phyloP scores from a whole-genome alignment of 2,888 invertebrate genomes.

The Hemithea aestivaria region DNA sequence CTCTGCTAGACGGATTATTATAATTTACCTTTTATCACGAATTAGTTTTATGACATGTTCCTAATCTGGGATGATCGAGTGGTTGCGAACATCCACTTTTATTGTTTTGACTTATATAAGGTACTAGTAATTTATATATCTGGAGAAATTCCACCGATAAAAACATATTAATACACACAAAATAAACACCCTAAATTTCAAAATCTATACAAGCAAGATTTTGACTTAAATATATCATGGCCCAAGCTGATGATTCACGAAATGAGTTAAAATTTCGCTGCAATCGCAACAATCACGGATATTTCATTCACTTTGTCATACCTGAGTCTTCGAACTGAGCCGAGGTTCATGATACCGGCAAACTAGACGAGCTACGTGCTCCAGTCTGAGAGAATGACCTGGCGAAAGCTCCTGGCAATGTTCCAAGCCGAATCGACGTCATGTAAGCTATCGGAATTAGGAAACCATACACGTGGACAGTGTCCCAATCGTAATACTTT shows the following conservation, averaged over 20 bases:
- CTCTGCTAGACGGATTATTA: slow-evolving; percentile 31
- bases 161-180: no score
- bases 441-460: no score
- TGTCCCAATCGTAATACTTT: no score
- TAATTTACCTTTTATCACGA: slow-evolving; percentile 4
- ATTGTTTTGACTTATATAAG: no score
- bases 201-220: no score
- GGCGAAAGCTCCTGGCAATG: slow-evolving; percentile 54
- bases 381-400: slow-evolving; percentile 54
- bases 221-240: no score
- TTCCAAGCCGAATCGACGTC: slow-evolving; percentile 36
- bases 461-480: no score
- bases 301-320: slow-evolving; percentile 24
- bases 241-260: no score
- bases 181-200: no score
- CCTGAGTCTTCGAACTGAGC: slow-evolving; percentile 18
- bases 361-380: slow-evolving; percentile 35
- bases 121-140: no score
- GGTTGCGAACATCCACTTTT: neutral
- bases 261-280: slow-evolving; percentile 17
- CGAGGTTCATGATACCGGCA: slow-evolving; percentile 15
- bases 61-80: slow-evolving; percentile 9
- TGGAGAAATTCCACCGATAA: no score
- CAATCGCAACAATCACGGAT: slow-evolving; percentile 24
- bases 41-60: slow-evolving; percentile 22